Evolutionary conservation across 1,140 invertebrate genomes (phyloP).

Genomic region (Diuraphis noxia): DNA sequence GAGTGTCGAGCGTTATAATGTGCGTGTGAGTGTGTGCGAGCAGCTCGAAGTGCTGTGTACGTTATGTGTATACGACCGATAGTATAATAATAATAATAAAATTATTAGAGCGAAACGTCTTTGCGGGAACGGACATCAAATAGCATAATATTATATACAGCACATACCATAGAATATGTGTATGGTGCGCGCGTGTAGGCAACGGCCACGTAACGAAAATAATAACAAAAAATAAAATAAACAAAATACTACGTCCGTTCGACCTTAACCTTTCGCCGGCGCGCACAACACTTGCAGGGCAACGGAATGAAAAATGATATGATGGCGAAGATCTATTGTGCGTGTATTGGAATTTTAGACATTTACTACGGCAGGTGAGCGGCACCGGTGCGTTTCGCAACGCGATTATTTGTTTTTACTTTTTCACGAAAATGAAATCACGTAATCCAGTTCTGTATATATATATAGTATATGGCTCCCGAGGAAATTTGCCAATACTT

Average conservation of each 20-base stretch:
- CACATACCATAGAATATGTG: background rate
- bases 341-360: background rate
- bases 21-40: background rate
- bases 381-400: background rate
- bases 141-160: background rate
- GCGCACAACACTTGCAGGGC: background rate
- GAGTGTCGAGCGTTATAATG: too few relatives aligned
- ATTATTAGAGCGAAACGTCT: constrained; percentile 51
- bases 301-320: constrained; percentile 28
- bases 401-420: constrained; percentile 6
- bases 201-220: background rate
- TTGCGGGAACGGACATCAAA: constrained; percentile 17
- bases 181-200: background rate
- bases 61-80: background rate
- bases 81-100: background rate
- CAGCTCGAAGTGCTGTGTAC: background rate
- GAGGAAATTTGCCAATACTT: background rate
- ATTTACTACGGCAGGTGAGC: background rate
- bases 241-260: background rate
- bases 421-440: constrained; percentile 7
- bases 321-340: background rate
- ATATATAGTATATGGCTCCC: background rate
- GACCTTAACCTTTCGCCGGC: constrained; percentile 43
- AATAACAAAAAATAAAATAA: background rate
- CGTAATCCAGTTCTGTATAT: background rate